A percentile compares a stretch with the other conserved stretches of the same genome.
phyloP scores from a whole-genome alignment of 2,888 invertebrate genomes.

The Coenonympha arcania region DNA sequence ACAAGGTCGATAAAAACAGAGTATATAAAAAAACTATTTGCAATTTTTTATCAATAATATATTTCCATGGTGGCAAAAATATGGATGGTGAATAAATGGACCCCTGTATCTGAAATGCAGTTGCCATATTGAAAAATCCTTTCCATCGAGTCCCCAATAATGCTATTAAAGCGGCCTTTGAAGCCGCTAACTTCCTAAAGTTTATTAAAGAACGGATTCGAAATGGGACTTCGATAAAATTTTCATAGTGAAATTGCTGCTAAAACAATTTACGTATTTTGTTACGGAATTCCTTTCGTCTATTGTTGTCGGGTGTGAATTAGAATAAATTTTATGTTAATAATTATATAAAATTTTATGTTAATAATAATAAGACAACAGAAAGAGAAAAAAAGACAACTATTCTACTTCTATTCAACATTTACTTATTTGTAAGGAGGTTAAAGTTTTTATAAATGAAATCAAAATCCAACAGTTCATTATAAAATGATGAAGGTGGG shows the following conservation, averaged over 20 bases:
- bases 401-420: no score
- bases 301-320: background rate
- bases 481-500: background rate
- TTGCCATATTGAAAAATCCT: conserved; percentile 1
- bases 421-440: no score
- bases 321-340: no score
- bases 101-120: background rate
- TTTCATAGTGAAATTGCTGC: conserved; percentile 7
- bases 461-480: conserved; percentile 5
- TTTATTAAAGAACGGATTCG: conserved; percentile 14
- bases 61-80: background rate
- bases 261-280: conserved; percentile 3
- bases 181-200: conserved; percentile 4
- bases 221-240: conserved; percentile 20
- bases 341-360: no score
- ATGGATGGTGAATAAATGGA: no score
- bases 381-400: no score
- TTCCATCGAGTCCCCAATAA: background rate
- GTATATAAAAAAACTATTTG: no score
- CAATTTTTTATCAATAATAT: background rate
- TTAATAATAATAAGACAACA: no score
- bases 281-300: background rate
- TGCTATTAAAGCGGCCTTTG: conserved; percentile 1
- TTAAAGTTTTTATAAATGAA: no score
- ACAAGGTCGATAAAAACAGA: no score